Evolutionary conservation across 2,113 vertebrate genomes (phyloP).

Genomic region (Salvelinus alpinus): DNA sequence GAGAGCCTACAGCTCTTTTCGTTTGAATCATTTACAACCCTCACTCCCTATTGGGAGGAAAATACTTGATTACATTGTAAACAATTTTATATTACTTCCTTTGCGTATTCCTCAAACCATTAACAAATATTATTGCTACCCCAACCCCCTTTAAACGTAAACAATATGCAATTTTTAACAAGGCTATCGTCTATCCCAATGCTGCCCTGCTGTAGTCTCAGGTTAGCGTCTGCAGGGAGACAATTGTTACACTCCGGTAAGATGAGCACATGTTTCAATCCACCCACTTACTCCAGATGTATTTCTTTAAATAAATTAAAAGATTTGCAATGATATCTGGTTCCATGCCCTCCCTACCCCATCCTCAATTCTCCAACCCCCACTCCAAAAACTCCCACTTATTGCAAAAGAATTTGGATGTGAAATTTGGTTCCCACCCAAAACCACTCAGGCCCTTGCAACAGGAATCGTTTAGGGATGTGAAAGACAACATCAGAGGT

Average conservation of each 20-base stretch:
- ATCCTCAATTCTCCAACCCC: not conserved
- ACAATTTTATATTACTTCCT: slow-evolving; percentile 7
- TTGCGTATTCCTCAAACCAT: not conserved
- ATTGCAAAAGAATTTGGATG: not conserved
- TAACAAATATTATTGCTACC: not conserved
- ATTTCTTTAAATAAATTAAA: slow-evolving; percentile 29
- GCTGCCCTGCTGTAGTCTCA: not conserved
- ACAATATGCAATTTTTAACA: not conserved
- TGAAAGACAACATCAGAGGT: slow-evolving; percentile 5
- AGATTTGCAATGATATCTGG: slow-evolving; percentile 24
- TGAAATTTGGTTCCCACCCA: slow-evolving; percentile 1
- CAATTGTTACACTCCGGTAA: not conserved
- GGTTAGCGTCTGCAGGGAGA: not conserved
- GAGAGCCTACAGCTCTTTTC: too few relatives aligned
- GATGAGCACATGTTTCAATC: not conserved
- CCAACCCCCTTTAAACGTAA: not conserved
- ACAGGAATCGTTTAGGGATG: slow-evolving; percentile 13
- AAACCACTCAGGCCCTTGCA: not conserved
- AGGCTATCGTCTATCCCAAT: too few relatives aligned
- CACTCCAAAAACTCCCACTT: not conserved
- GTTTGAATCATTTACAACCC: too few relatives aligned
- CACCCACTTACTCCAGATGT: slow-evolving; percentile 20
- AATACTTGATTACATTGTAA: slow-evolving; percentile 1
- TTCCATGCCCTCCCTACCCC: not conserved
- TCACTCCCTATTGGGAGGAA: not conserved